These are phyloP conservation scores for Nesometra sesokonis DNA, from an alignment of 35 echinoderm and acorn worm genomes.

Conservation along the genomic window DNA sequence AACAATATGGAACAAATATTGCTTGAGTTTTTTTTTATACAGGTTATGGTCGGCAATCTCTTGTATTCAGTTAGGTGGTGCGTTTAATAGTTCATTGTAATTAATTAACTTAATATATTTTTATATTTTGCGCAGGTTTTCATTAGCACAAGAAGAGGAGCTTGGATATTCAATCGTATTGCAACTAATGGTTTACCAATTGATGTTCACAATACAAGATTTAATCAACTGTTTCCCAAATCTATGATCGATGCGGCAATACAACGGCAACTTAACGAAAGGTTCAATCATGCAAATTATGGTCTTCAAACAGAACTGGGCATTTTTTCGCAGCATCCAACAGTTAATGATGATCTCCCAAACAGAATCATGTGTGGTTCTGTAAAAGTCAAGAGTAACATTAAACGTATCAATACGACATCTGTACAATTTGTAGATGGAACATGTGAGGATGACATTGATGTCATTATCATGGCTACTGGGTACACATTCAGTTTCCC, in stretches of 20 bases:
- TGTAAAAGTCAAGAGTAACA: slow-evolving; percentile 60
- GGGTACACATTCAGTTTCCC: slow-evolving; percentile 48
- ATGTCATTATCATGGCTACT: too few species aligned
- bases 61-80: too few species aligned
- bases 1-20: too few species aligned
- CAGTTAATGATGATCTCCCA: slow-evolving; percentile 68
- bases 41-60: too few species aligned
- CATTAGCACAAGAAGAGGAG: slow-evolving; percentile 42
- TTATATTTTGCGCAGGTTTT: slow-evolving; percentile 28
- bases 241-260: too few species aligned
- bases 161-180: slow-evolving; percentile 38
- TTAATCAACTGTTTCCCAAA: background rate
- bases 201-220: slow-evolving; percentile 3
- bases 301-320: slow-evolving; percentile 42
- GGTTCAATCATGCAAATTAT: slow-evolving; percentile 25
- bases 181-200: slow-evolving; percentile 12
- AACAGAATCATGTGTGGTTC: slow-evolving; percentile 50
- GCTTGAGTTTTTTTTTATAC: too few species aligned
- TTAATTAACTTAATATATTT: too few species aligned
- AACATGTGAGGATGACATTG: slow-evolving; percentile 46
- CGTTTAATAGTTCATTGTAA: too few species aligned
- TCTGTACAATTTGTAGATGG: slow-evolving; percentile 72
- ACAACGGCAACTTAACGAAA: background rate
- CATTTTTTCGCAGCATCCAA: slow-evolving; percentile 17
- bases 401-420: slow-evolving; percentile 48